Conservation (phyloP, 2,888 invertebrate species). For the Drosophila nr. perissopoda region DNA sequence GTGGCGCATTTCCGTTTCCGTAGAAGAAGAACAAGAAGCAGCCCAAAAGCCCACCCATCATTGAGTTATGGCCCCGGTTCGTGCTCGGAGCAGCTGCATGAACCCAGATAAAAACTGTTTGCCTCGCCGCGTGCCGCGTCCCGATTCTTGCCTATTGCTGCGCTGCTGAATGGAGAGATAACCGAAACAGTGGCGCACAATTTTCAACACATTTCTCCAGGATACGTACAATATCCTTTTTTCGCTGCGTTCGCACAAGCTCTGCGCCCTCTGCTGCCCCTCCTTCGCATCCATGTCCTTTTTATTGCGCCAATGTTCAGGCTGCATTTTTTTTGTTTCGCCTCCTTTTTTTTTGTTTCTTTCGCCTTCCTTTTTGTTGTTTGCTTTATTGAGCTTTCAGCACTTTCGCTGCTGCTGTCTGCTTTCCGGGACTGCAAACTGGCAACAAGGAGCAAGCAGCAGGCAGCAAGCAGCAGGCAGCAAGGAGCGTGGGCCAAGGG, state of each 20-base stretch:
- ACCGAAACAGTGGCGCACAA: conserved; percentile 75
- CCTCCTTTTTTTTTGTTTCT: conserved; percentile 7
- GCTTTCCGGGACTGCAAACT: neutral
- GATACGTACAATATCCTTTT: conserved; percentile 63
- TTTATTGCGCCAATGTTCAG: conserved; percentile 47
- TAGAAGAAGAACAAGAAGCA: neutral
- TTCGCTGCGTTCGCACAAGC: conserved; percentile 52
- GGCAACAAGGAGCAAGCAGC: conserved; percentile 4
- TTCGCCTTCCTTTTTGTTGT: conserved; percentile 35
- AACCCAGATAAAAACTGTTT: conserved; percentile 79
- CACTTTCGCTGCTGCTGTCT: conserved; percentile 68
- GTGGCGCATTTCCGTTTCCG: conserved; percentile 78
- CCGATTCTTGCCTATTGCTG: neutral
- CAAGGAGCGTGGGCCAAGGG: neutral
- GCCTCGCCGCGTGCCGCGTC: conserved; percentile 24
- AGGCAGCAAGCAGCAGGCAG: neutral
- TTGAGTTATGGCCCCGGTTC: conserved; percentile 72
- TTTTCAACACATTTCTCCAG: conserved; percentile 78
- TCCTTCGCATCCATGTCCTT: conserved; percentile 10
- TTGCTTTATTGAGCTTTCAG: conserved; percentile 80
- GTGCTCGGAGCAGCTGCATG: conserved; percentile 76
- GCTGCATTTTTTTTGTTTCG: conserved; percentile 33
- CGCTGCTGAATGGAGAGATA: conserved; percentile 80
- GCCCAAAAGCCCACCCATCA: conserved; percentile 4
- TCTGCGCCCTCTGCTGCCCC: conserved; percentile 5